These are phyloP conservation scores for Pseudoatta argentina DNA, from an alignment of 1,140 invertebrate genomes.

Conservation along the genomic window DNA sequence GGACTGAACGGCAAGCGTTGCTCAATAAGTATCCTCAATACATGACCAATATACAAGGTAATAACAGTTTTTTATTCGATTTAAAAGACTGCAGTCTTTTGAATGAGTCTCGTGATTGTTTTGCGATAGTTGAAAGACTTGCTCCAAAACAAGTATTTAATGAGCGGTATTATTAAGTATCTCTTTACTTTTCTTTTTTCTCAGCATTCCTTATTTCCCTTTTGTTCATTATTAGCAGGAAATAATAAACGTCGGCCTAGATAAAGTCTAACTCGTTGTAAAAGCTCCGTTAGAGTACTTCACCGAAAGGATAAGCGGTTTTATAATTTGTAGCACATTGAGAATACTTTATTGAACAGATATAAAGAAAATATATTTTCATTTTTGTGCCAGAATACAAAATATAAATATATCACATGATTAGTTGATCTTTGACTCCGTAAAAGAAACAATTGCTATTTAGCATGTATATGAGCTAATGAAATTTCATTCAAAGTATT, in stretches of 20 bases:
- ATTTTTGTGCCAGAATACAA: not conserved
- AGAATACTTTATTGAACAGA: not conserved
- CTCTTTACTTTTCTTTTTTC: constrained; percentile 4
- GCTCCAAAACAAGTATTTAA: not conserved
- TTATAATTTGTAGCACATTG: not conserved
- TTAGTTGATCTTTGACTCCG: not conserved
- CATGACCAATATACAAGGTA: constrained; percentile 89
- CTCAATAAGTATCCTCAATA: constrained; percentile 92
- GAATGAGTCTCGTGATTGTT: not conserved
- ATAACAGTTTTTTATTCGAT: constrained; percentile 18
- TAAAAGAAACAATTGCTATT: not conserved
- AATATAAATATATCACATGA: not conserved
- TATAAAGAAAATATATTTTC: not conserved
- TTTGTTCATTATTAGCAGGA: not conserved
- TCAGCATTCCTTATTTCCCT: not conserved
- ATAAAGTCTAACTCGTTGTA: not conserved
- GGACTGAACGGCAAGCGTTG: constrained; percentile 88
- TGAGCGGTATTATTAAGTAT: not conserved
- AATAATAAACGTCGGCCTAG: not conserved
- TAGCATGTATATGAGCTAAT: not conserved
- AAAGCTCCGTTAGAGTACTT: constrained; percentile 20
- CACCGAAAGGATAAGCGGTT: not conserved
- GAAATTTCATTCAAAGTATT: not conserved
- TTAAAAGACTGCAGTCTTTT: not conserved
- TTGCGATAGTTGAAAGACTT: not conserved